Conservation (phyloP, 2,113 vertebrate species). For the Oncorhynchus gorbuscha region DNA sequence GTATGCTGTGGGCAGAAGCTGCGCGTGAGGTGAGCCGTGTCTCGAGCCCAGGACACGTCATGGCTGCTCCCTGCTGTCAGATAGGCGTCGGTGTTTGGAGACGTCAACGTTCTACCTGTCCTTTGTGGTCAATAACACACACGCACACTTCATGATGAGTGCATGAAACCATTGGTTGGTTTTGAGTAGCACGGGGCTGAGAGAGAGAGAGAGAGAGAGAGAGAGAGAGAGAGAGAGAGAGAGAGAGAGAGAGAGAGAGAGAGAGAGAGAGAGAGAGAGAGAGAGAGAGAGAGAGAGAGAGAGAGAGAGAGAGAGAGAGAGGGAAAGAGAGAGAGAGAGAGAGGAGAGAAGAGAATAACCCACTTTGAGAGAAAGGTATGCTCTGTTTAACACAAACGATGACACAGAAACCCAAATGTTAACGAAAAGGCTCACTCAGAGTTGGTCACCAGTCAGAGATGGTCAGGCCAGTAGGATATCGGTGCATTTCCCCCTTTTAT, state of each 20-base stretch:
- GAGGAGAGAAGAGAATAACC: conserved; percentile 19
- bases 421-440: conserved; percentile 24
- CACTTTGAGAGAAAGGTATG: conserved; percentile 43
- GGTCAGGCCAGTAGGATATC: conserved; percentile 67
- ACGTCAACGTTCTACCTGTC: conserved; percentile 70
- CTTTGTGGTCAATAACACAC: conserved; percentile 63
- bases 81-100: conserved; percentile 50
- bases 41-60: conserved; percentile 11
- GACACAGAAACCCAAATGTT: no score
- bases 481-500: conserved; percentile 74
- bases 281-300: background rate
- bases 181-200: conserved; percentile 28
- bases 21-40: conserved; percentile 1
- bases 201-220: conserved; percentile 10
- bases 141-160: conserved; percentile 51
- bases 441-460: conserved; percentile 55
- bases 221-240: no score
- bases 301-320: background rate
- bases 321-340: conserved; percentile 5
- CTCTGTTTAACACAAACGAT: background rate
- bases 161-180: conserved; percentile 47
- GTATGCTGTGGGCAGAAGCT: conserved; percentile 14
- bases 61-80: conserved; percentile 37
- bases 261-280: background rate
- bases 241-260: no score